phyloP scores from a whole-genome alignment of 2,888 invertebrate species.

The Trichogramma evanescens region DNA sequence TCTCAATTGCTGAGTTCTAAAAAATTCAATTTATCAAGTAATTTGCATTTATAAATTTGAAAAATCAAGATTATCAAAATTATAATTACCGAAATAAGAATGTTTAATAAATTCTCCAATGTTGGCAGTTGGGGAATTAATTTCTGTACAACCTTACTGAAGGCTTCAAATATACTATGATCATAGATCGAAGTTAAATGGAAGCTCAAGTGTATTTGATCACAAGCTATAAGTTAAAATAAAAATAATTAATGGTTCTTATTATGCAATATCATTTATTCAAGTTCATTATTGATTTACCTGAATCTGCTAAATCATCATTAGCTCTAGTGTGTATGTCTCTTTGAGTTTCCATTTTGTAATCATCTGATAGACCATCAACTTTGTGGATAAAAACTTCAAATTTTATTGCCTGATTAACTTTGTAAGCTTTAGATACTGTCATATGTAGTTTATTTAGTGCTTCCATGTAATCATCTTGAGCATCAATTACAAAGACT shows the following conservation, averaged over 20 bases:
- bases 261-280: neutral
- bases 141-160: conserved; percentile 99
- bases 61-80: neutral
- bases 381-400: conserved; percentile 99
- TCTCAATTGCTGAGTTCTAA: conserved; percentile 98
- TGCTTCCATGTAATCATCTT: conserved; percentile 97
- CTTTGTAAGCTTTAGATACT: conserved; percentile 89
- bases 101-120: conserved; percentile 93
- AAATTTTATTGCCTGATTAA: conserved; percentile 93
- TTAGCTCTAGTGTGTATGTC: conserved; percentile 96
- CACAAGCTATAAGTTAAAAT: conserved; percentile 51
- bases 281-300: conserved; percentile 37
- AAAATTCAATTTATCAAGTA: conserved; percentile 28
- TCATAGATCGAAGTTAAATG: conserved; percentile 99
- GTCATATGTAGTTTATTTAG: conserved; percentile 86
- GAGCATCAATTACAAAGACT: conserved; percentile 98
- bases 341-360: conserved; percentile 97
- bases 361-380: conserved; percentile 97
- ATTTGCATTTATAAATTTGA: neutral
- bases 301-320: conserved; percentile 86
- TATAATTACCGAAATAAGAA: conserved; percentile 81
- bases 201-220: conserved; percentile 86
- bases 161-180: conserved; percentile 99
- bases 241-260: neutral
- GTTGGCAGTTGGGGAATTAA: conserved; percentile 95